Base-by-base conservation (phyloP, 2,113 vertebrate species). In the Nerophis lumbriciformis region DNA sequence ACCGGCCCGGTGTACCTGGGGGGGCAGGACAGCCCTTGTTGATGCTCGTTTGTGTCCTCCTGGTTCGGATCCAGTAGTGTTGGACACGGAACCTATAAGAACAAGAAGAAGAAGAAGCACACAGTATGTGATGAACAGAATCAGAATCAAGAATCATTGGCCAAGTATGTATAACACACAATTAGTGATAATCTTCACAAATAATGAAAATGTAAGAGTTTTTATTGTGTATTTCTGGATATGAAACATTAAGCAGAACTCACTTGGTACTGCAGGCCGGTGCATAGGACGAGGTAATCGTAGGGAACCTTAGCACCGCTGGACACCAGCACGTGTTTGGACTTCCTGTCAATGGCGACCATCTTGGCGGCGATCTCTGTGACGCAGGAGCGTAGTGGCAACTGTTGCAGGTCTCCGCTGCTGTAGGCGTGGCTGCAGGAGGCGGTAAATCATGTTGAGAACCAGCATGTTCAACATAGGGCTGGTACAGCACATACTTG, bases 201-300 rank as follows among this genome's bases (percentile, higher is more conserved):
- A 51, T 5, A 10, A 6, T 56, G 37, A 56, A 37, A 1, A 45
- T 45, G 3, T 11, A 12, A 12, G 11, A 11, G 42, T 21, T 51
- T 51, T 16, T 10, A 16, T 6, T 21, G 19, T 51, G 9, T 21
- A 10, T 51, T 51, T 51, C 19, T 21, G 19, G 1, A 8, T 53
- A 14, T 14, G 28, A 53, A 4, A 14, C 6, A 36, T 13, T 2
- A 13, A 12, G 6, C 21, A 53, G 9, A 56, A 16, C 67, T 91
- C 61, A 97, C 97, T 93, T 93, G 94, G 85, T 95, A 96, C 74
- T 91, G 94, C 78, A 91, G 91, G 6, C 96, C 97, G 0, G 87
- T 93, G 44, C 94, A 95, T 65, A 99, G 92, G 68, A 98, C 66
- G 56, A 98, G 93, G 81, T 94, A 88, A 74, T 99, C 94, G 0